Evolutionary conservation across 1,140 invertebrate genomes (phyloP).

Genomic region (Atta cephalotes): DNA sequence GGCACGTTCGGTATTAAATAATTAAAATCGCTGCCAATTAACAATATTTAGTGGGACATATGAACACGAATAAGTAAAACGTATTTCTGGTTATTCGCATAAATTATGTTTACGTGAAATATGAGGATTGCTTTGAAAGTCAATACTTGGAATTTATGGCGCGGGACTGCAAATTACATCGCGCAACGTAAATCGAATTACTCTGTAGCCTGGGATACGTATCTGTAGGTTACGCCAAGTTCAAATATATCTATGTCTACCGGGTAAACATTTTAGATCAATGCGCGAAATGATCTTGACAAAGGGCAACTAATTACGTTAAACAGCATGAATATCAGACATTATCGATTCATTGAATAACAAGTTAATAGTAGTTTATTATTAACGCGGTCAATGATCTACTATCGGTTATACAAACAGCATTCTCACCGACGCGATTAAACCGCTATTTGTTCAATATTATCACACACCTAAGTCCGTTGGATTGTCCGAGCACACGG

Average conservation of each 20-base stretch:
- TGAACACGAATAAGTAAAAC: slow-evolving; percentile 53
- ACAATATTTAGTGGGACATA: slow-evolving; percentile 45
- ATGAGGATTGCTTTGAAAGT: slow-evolving; percentile 60
- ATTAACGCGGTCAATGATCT: slow-evolving; percentile 64
- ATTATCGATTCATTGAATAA: slow-evolving; percentile 66
- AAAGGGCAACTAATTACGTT: slow-evolving; percentile 64
- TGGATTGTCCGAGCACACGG: slow-evolving; percentile 47
- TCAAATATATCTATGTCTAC: slow-evolving; percentile 65
- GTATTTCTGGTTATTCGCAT: slow-evolving; percentile 51
- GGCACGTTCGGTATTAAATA: slow-evolving; percentile 41
- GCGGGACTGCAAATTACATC: slow-evolving; percentile 52
- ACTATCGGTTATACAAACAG: slow-evolving; percentile 63
- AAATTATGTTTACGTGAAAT: slow-evolving; percentile 60
- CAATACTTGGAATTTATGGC: slow-evolving; percentile 64
- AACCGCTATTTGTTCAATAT: slow-evolving; percentile 63
- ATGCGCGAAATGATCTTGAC: slow-evolving; percentile 60
- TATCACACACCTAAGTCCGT: slow-evolving; percentile 60
- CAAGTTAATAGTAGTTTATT: slow-evolving; percentile 63
- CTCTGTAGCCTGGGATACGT: slow-evolving; percentile 47
- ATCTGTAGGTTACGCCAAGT: slow-evolving; percentile 61
- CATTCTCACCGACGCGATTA: slow-evolving; percentile 57
- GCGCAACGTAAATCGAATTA: slow-evolving; percentile 63
- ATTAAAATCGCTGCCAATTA: slow-evolving; percentile 59
- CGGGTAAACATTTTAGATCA: slow-evolving; percentile 63
- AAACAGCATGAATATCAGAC: slow-evolving; percentile 64